These are phyloP conservation scores for Lasioglossum lativentre DNA, from an alignment of 2,888 invertebrate genomes.

Conservation along the genomic window DNA sequence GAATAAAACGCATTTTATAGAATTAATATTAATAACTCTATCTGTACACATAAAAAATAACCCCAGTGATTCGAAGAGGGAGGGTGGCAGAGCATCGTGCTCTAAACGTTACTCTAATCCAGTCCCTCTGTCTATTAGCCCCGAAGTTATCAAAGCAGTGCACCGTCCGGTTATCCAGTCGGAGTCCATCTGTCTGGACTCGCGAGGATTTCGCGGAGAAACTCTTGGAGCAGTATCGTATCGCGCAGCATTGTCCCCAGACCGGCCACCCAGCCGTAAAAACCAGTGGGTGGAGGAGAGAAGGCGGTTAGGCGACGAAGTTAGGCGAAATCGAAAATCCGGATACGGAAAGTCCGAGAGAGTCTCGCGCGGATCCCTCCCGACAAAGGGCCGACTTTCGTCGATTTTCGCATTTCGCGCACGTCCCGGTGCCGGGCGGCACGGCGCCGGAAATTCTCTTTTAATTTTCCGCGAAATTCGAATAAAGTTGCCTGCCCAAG, in stretches of 20 bases:
- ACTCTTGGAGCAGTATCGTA: neutral
- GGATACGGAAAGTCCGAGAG: slow-evolving; percentile 53
- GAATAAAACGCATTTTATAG: neutral
- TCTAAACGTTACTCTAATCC: neutral
- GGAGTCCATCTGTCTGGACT: neutral
- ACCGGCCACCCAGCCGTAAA: neutral
- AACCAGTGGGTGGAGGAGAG: neutral
- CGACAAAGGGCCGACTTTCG: slow-evolving; percentile 61
- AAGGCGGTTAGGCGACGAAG: slow-evolving; percentile 43
- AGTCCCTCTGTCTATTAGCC: neutral
- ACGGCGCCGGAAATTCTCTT: slow-evolving; percentile 77
- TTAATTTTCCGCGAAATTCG: slow-evolving; percentile 80
- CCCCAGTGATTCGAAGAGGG: neutral
- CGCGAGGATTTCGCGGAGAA: neutral
- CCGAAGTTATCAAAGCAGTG: neutral
- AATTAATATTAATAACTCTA: too few species aligned
- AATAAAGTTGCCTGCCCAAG: slow-evolving; percentile 80
- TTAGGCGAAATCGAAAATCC: slow-evolving; percentile 66
- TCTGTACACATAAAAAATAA: too few species aligned
- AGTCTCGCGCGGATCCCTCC: slow-evolving; percentile 22
- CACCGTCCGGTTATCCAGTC: neutral
- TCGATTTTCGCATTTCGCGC: slow-evolving; percentile 68
- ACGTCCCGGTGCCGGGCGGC: slow-evolving; percentile 59
- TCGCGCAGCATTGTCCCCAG: neutral
- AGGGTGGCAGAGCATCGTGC: neutral